Conservation (phyloP, 2,113 vertebrate species). For the Indicator maculatus region DNA sequence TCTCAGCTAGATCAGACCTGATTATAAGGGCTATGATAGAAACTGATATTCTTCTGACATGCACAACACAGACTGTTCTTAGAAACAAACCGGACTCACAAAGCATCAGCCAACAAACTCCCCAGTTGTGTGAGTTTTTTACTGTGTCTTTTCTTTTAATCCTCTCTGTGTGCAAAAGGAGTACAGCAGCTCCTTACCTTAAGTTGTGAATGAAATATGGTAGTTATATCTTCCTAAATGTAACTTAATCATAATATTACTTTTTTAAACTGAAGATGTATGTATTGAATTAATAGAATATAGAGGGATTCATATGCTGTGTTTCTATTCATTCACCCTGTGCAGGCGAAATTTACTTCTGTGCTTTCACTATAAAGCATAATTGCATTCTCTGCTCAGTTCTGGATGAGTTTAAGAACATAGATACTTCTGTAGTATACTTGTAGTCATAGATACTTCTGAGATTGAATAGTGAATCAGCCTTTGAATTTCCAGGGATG, state of each 20-base stretch:
- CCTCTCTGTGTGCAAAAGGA: background rate
- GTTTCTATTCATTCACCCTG: background rate
- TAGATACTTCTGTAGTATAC: background rate
- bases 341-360: background rate
- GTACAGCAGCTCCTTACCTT: background rate
- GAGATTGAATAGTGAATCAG: background rate
- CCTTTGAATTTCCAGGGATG: background rate
- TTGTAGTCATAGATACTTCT: background rate
- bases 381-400: background rate
- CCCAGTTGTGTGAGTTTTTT: background rate
- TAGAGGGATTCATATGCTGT: background rate
- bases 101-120: background rate
- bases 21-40: background rate
- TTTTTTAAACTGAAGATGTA: background rate
- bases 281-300: background rate
- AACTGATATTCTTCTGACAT: conserved; percentile 23
- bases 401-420: conserved; percentile 8
- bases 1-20: conserved; percentile 2
- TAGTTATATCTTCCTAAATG: background rate
- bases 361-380: background rate
- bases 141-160: background rate
- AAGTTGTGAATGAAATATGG: background rate
- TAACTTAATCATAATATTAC: background rate
- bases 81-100: background rate
- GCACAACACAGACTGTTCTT: background rate